A percentile compares a stretch with the other conserved stretches of the same genome.
Conservation (phyloP, 2,113 vertebrate genomes). For the Chunga burmeisteri region DNA sequence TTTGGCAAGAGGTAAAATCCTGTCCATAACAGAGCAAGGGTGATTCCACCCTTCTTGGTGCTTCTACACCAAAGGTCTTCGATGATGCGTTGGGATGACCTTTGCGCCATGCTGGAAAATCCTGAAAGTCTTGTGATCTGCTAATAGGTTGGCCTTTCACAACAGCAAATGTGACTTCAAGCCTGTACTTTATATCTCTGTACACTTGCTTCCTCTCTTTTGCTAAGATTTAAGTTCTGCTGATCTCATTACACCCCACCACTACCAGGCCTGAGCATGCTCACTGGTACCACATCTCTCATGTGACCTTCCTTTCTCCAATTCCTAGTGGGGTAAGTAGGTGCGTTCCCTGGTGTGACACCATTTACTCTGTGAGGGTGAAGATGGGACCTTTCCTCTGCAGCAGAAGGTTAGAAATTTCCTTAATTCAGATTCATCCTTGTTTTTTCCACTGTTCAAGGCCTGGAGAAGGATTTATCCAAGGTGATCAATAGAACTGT, state of each 20-base stretch:
- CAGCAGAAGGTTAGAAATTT: not conserved
- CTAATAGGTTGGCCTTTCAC: not conserved
- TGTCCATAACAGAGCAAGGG: not conserved
- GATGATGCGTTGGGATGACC: not conserved
- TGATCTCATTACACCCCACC: not conserved
- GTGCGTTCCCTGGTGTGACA: not conserved
- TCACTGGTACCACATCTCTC: not conserved
- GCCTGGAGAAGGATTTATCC: not conserved
- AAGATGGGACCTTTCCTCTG: not conserved
- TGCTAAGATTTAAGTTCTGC: not conserved
- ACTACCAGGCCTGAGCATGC: not conserved
- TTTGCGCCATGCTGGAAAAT: not conserved
- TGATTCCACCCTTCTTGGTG: not conserved
- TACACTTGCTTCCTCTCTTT: not conserved
- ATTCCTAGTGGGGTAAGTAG: not conserved
- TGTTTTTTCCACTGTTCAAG: not conserved
- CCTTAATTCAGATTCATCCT: not conserved
- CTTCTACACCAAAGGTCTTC: not conserved
- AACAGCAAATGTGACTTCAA: not conserved
- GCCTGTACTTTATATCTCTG: not conserved
- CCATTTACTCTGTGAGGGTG: not conserved
- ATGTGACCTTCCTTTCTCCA: not conserved
- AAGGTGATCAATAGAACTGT: not conserved
- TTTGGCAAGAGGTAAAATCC: not conserved
- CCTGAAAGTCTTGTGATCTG: not conserved